These are phyloP conservation scores for Anas bahamensis DNA, from an alignment of 2,797 vertebrate genomes.

Conservation along the genomic window DNA sequence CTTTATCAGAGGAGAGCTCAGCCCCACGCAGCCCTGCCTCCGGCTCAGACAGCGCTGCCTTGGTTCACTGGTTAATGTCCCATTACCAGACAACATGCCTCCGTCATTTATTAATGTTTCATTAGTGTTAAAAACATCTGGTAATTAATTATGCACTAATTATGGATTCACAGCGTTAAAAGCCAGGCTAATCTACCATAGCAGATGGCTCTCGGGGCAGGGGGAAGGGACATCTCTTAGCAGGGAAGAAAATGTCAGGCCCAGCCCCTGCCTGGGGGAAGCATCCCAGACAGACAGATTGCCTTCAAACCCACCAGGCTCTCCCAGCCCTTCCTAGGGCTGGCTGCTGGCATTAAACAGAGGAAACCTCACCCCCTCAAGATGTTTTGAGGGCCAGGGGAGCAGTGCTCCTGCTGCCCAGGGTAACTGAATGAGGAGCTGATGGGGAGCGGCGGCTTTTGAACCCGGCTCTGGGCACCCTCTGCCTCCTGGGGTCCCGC, in stretches of 20 bases:
- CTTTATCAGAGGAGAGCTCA: neutral
- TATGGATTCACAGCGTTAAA: constrained; percentile 64
- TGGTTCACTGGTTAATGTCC: constrained; percentile 52
- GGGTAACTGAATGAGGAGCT: neutral
- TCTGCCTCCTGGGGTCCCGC: neutral
- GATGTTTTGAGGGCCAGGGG: neutral
- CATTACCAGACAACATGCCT: constrained; percentile 69
- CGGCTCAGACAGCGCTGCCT: neutral
- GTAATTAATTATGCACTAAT: constrained; percentile 78
- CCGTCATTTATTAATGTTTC: constrained; percentile 76
- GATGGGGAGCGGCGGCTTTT: neutral
- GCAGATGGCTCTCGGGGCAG: constrained; percentile 41
- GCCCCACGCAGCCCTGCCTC: neutral
- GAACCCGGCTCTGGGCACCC: neutral
- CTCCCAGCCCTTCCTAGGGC: neutral
- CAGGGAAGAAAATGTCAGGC: constrained; percentile 6
- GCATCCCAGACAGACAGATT: constrained; percentile 22
- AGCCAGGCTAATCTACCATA: constrained; percentile 61
- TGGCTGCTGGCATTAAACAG: neutral
- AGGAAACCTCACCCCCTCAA: neutral
- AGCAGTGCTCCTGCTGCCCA: neutral
- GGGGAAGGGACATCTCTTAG: constrained; percentile 6
- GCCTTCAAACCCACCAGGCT: neutral
- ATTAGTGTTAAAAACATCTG: constrained; percentile 77
- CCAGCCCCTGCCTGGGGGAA: neutral